Base-by-base conservation (phyloP, 92 coral and sea anemone species). In the Porites lobata region DNA sequence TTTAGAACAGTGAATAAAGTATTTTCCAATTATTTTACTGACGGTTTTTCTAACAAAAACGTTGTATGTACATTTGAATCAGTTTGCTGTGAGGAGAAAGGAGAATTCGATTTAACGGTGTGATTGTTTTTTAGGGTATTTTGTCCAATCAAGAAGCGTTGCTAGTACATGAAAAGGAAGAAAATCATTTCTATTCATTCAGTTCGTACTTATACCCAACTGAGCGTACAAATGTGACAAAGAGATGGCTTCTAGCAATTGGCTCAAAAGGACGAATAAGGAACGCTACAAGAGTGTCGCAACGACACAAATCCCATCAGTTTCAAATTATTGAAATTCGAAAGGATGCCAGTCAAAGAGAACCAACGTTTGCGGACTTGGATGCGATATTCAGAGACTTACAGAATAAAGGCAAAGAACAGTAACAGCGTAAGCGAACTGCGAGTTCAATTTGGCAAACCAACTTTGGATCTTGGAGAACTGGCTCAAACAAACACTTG, bases 211-310 rank as follows among this genome's bases (percentile, higher is more conserved):
- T 81, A 68, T 69, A 81, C 29, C 85, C 85, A 2, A 24, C 54
- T 26, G 26, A 53, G 8, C 29, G 20, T 6, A 29, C 24, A 11
- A 76, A 52, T 26, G 65, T 19, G 53, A 69, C 24, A 12, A 69
- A 68, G 15, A 69, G 58, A 54, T 81, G 85, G 85, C 85, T 81
- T 10, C 77, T 81, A 24, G 85, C 85, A 29, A 81, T 81, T 69
- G 85, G 85, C 17, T 53, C 65, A 13, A 81, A 81, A 54, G 85
- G 85, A 24, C 68, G 52, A 54, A 69, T 81, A 54, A 81, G 85
- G 17, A 69, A 81, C 64, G 85, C 85, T 53, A 50, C 68, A 5
- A 81, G 85, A 22, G 85, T 81, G 12, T 38, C 17, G 29, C 64
- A n/a, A 9, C 56, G 56, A 9, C 85, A 69, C 69, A 81, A 81